Evolutionary conservation across 1,140 invertebrate genomes (phyloP).

Genomic region (Aphis gossypii): DNA sequence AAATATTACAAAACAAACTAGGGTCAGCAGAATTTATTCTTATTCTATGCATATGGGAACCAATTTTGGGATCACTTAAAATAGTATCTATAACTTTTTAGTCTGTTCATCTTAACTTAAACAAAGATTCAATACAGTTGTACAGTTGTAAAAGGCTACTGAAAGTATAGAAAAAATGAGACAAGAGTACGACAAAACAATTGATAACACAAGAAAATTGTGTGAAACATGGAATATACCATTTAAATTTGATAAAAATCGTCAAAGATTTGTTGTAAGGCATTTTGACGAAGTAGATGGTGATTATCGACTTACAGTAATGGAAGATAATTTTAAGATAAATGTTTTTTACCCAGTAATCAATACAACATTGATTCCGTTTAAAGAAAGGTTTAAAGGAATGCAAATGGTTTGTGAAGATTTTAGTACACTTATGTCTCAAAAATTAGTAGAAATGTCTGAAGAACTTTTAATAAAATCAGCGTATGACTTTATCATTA

Average conservation of each 20-base stretch:
- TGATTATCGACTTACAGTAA: background rate
- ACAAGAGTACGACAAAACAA: background rate
- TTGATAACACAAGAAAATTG: background rate
- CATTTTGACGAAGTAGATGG: background rate
- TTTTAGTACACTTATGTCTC: too few relatives aligned
- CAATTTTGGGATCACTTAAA: background rate
- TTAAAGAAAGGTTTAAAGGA: background rate
- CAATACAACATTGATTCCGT: background rate
- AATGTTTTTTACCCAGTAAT: background rate
- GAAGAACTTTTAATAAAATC: background rate
- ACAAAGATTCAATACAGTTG: background rate
- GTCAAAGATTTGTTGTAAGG: background rate
- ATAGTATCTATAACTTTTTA: background rate
- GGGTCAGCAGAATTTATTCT: constrained; percentile 5
- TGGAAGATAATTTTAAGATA: constrained; percentile 13
- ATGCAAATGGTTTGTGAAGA: background rate
- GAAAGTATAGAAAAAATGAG: background rate
- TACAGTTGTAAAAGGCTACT: background rate
- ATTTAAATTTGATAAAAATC: constrained; percentile 1
- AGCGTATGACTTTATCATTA: background rate
- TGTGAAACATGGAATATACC: constrained; percentile 21
- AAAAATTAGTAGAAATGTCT: background rate
- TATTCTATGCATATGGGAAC: constrained; percentile 20
- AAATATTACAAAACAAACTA: background rate
- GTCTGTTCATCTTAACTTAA: background rate